A percentile compares a stretch with the other conserved stretches of the same genome.
These are phyloP conservation scores for Stigmatopora nigra DNA, from an alignment of 2,113 vertebrate species.

Conservation along the genomic window DNA sequence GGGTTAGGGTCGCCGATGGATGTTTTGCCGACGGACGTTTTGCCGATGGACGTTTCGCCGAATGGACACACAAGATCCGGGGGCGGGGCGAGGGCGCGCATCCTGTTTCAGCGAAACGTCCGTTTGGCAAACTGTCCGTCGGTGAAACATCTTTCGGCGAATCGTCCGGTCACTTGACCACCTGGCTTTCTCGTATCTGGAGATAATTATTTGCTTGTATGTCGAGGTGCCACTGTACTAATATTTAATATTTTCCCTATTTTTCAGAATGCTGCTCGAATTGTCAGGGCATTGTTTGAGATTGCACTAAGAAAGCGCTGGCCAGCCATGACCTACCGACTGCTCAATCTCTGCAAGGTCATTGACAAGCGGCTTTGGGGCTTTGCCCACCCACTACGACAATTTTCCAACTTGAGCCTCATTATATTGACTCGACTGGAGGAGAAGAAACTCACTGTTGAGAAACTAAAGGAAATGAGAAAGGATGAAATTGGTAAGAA, in stretches of 20 bases:
- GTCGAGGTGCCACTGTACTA: too few species aligned
- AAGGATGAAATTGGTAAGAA: slow-evolving; percentile 96
- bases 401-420: slow-evolving; percentile 81
- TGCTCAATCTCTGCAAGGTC: slow-evolving; percentile 92
- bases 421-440: slow-evolving; percentile 82
- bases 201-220: too few species aligned
- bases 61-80: too few species aligned
- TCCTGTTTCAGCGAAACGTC: too few species aligned
- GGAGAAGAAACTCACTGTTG: slow-evolving; percentile 87
- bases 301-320: slow-evolving; percentile 91
- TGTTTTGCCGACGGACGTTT: too few species aligned
- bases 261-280: slow-evolving; percentile 90
- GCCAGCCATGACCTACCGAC: slow-evolving; percentile 93
- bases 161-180: too few species aligned
- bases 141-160: too few species aligned
- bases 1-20: too few species aligned
- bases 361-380: slow-evolving; percentile 96
- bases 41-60: too few species aligned
- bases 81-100: too few species aligned
- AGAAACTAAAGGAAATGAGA: slow-evolving; percentile 95
- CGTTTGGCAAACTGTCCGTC: too few species aligned
- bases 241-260: background rate
- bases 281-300: slow-evolving; percentile 93
- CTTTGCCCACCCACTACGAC: slow-evolving; percentile 87
- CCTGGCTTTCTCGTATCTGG: too few species aligned